Percentiles rank a stretch among this genome's conserved stretches.
Evolutionary conservation across 2,888 invertebrate genomes (phyloP).

Genomic region (Caenorhabditis zanzibari): DNA sequence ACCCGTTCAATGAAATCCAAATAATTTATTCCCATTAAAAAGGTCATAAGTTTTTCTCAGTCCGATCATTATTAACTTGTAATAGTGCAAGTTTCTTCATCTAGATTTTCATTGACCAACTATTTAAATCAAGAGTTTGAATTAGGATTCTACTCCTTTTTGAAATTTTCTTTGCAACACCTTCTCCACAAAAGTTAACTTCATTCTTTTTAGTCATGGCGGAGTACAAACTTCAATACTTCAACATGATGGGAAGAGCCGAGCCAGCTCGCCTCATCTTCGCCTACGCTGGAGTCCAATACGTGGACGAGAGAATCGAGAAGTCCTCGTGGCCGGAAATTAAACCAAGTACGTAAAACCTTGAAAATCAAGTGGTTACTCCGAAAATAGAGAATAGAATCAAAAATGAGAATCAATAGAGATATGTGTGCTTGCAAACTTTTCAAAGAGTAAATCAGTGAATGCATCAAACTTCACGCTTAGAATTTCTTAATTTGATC

Average conservation of each 20-base stretch:
- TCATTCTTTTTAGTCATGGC: slow-evolving; percentile 59
- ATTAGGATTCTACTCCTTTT: too few relatives aligned
- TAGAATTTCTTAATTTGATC: neutral
- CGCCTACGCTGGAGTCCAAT: slow-evolving; percentile 71
- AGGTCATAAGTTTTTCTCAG: neutral
- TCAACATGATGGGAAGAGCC: slow-evolving; percentile 76
- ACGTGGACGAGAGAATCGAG: slow-evolving; percentile 71
- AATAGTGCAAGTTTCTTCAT: too few relatives aligned
- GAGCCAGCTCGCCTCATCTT: slow-evolving; percentile 74
- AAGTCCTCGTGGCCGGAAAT: slow-evolving; percentile 68
- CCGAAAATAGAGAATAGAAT: neutral
- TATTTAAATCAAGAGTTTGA: too few relatives aligned
- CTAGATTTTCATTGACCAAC: too few relatives aligned
- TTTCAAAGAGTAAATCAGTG: neutral
- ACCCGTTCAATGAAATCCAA: too few relatives aligned
- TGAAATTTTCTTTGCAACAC: too few relatives aligned
- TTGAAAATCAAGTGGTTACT: neutral
- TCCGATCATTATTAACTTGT: too few relatives aligned
- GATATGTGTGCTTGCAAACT: neutral
- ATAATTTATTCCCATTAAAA: too few relatives aligned
- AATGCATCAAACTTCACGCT: too few relatives aligned
- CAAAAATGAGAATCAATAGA: too few relatives aligned
- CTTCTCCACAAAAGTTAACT: neutral
- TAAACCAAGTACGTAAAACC: slow-evolving; percentile 66
- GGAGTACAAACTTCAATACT: slow-evolving; percentile 73